Evolutionary conservation across 2,888 invertebrate species (phyloP).

Genomic region (Geophilus truncorum): DNA sequence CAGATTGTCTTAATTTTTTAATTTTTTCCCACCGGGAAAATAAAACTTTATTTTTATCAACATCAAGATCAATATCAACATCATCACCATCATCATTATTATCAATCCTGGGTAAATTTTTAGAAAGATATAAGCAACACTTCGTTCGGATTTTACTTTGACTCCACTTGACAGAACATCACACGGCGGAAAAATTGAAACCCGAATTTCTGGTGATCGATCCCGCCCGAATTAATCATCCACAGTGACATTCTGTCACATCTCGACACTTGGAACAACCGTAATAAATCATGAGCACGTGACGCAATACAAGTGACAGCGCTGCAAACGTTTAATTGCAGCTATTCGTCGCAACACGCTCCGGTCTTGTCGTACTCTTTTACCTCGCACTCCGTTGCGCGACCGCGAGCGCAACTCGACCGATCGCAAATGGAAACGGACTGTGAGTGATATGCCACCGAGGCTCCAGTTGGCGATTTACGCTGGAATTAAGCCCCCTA

Average conservation of each 20-base stretch:
- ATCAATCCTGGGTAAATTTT: no score
- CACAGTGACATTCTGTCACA: neutral
- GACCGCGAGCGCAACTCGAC: neutral
- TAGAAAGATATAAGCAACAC: no score
- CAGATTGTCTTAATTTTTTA: no score
- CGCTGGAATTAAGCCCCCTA: conserved; percentile 17
- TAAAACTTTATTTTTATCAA: no score
- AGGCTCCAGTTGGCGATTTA: conserved; percentile 29
- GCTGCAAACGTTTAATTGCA: neutral
- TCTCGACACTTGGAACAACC: neutral
- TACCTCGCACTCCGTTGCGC: no score
- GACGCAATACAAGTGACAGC: neutral
- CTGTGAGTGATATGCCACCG: neutral
- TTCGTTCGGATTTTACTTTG: no score
- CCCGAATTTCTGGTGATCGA: neutral
- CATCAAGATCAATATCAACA: no score
- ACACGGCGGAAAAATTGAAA: neutral
- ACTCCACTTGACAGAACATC: no score
- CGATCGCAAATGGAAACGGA: neutral
- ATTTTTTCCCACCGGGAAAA: no score
- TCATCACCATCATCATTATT: no score
- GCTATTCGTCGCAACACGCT: neutral
- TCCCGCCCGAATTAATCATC: neutral
- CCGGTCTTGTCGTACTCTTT: neutral
- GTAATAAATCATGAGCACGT: neutral